Evolutionary conservation across 2,888 invertebrate species (phyloP).

Genomic region (Acanthococcus lagerstroemiae): DNA sequence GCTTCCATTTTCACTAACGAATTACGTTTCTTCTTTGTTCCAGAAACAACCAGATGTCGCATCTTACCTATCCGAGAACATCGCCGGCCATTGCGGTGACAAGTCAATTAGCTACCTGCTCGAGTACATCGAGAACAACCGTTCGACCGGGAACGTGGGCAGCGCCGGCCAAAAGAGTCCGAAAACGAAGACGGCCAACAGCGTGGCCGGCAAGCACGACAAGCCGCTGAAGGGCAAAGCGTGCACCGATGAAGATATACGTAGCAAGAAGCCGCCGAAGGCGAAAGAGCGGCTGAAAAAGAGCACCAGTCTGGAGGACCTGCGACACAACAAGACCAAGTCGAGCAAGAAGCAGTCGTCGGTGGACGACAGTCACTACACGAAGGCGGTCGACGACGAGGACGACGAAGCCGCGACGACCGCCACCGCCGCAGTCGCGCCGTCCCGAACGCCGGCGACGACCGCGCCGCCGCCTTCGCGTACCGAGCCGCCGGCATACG

Average conservation of each 20-base stretch:
- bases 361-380: conserved; percentile 19
- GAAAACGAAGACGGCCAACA: conserved; percentile 7
- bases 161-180: neutral
- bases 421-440: too few relatives aligned
- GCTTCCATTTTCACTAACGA: too few relatives aligned
- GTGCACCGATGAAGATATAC: conserved; percentile 19
- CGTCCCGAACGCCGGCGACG: neutral
- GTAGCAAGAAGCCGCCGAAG: conserved; percentile 12
- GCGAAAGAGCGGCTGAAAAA: conserved; percentile 22
- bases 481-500: neutral
- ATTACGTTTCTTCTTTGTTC: neutral
- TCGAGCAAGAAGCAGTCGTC: conserved; percentile 24
- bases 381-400: neutral
- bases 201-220: neutral
- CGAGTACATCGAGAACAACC: conserved; percentile 21
- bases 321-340: conserved; percentile 1
- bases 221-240: conserved; percentile 1
- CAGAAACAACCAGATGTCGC: too few relatives aligned
- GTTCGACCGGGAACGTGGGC: neutral
- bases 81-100: conserved; percentile 23
- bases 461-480: neutral
- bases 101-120: conserved; percentile 7
- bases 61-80: conserved; percentile 21
- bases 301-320: conserved; percentile 20
- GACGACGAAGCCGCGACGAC: conserved; percentile 2